Evolutionary conservation across 2,113 vertebrate genomes (phyloP), one percentile per base, ranked within the genome.

Genomic region (Apodemus sylvaticus): DNA sequence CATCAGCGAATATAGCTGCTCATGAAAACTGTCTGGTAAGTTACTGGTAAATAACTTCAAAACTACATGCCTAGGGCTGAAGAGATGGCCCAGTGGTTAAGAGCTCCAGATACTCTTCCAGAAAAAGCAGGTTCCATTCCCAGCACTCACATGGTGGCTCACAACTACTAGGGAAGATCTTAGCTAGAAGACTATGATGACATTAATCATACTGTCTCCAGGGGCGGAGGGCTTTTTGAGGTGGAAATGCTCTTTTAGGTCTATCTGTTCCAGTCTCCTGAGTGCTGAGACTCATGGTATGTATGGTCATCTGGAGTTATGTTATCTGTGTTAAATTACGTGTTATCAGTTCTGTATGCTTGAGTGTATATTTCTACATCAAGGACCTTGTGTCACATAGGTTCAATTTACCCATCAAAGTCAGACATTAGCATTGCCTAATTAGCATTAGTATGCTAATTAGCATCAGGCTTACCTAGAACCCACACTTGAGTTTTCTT

Each of bases 11-110:
- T 31, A 95, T 98, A 97, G 98, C 98, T 97, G 98, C 98, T 94
- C 98, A 99, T 97, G 98, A 97, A 96, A 96, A 98, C 39, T 99
- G 98, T 95, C 97, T 99, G 98, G 98, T 98, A 98, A 98, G 98
- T 98, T 89, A 39, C 82, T 77, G 93, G 87, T 94, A 92, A 95
- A n/a, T 14, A 68, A 68, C 5, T 36, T 68, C 34, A 36, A 68
- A 91, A 92, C 29, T 36, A 86, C 58, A 45, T 85, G 39, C 16
- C 22, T 60, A 9, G 22, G 79, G 22, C 79, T 42, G 79, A 7
- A 60, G 55, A 60, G 79, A 39, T 29, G 22, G 36, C 26, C 62
- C 58, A 10, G 81, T 42, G n/a, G n/a, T 42, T 16, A 19, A 64
- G n/a, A 62, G 24, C 58, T 62, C 13, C 39, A n/a, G 53, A 17